Percentiles rank a stretch among this genome's conserved stretches.
These are phyloP conservation scores for Labroides dimidiatus DNA, from an alignment of 2,797 vertebrate species.

Conservation along the genomic window DNA sequence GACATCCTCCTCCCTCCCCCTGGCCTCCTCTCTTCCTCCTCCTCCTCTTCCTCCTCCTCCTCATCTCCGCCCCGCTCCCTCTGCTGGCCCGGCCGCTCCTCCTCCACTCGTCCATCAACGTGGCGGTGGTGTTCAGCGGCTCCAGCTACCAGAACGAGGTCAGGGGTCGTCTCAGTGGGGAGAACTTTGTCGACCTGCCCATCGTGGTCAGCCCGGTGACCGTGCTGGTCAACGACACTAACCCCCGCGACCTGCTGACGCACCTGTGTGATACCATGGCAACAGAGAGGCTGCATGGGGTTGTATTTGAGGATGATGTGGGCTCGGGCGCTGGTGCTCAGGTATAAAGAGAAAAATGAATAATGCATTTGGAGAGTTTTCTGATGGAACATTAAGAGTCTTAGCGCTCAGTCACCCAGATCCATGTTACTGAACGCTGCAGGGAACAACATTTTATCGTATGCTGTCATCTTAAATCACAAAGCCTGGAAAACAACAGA, in stretches of 20 bases:
- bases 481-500: not conserved
- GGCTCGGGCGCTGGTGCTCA: conserved; percentile 91
- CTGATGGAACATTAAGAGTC: conserved; percentile 21
- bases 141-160: conserved; percentile 89
- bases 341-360: conserved; percentile 50
- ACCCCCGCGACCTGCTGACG: conserved; percentile 93
- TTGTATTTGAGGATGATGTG: conserved; percentile 96
- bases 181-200: conserved; percentile 95
- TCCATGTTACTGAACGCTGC: conserved; percentile 15
- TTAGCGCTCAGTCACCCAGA: conserved; percentile 34
- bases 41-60: conserved; percentile 72
- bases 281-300: conserved; percentile 89
- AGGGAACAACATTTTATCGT: conserved; percentile 15
- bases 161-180: conserved; percentile 89
- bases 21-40: conserved; percentile 75
- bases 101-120: conserved; percentile 88
- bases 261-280: conserved; percentile 92
- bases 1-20: conserved; percentile 68
- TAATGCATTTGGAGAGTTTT: conserved; percentile 11
- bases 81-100: conserved; percentile 80
- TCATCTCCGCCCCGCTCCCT: conserved; percentile 63
- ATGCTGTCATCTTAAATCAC: conserved; percentile 31
- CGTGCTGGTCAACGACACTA: conserved; percentile 93
- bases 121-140: conserved; percentile 95
- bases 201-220: conserved; percentile 94